These are phyloP conservation scores for Eueides isabella DNA, from an alignment of 1,140 invertebrate species.

Conservation along the genomic window DNA sequence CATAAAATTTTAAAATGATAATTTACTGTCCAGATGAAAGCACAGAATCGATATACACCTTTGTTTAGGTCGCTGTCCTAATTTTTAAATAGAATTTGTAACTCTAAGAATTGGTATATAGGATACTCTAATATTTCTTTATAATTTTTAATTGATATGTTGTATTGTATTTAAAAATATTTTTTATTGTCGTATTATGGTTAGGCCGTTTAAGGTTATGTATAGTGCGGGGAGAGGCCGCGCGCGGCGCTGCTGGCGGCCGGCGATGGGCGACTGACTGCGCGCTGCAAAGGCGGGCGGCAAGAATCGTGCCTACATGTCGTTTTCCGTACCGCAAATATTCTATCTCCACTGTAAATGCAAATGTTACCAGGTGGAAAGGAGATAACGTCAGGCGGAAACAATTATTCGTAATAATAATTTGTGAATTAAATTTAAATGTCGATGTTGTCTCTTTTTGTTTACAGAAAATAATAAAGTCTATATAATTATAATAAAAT, in stretches of 20 bases:
- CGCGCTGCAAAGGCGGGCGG: constrained; percentile 60
- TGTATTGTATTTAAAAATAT: not conserved
- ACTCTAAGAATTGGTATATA: not conserved
- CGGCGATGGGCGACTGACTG: constrained; percentile 68
- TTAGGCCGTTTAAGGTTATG: constrained; percentile 69
- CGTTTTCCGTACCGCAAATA: constrained; percentile 30
- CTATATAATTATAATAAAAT: not conserved
- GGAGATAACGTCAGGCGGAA: constrained; percentile 18
- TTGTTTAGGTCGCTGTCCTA: constrained; percentile 59
- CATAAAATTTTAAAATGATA: constrained; percentile 13
- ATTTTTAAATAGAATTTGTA: constrained; percentile 26
- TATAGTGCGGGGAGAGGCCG: constrained; percentile 52
- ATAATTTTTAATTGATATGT: constrained; percentile 15
- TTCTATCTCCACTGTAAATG: constrained; percentile 31
- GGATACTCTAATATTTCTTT: not conserved
- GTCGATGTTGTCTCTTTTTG: not conserved
- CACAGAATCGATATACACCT: constrained; percentile 67
- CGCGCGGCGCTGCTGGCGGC: constrained; percentile 66
- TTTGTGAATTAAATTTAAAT: not conserved
- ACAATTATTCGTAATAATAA: not conserved
- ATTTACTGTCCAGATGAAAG: constrained; percentile 45
- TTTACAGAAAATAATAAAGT: not conserved
- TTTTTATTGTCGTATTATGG: constrained; percentile 31
- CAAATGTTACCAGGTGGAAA: constrained; percentile 26
- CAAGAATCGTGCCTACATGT: constrained; percentile 20